A percentile compares a stretch with the other conserved stretches of the same genome.
These are phyloP conservation scores for Pelodiscus sinensis DNA, from an alignment of 2,113 vertebrate genomes.

Conservation along the genomic window DNA sequence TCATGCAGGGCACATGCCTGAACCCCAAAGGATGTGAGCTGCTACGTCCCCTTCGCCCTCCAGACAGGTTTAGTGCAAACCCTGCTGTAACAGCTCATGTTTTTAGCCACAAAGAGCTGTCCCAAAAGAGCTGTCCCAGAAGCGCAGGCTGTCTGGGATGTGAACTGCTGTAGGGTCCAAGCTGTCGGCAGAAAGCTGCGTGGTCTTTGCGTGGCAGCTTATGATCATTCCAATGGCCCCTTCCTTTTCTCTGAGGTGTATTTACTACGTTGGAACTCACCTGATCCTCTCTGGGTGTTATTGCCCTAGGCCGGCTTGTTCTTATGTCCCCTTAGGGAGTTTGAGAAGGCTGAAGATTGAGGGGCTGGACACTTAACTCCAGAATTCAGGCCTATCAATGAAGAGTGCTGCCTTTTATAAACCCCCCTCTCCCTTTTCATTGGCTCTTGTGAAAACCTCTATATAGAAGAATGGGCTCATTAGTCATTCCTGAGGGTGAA, in stretches of 20 bases:
- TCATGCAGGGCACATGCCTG: not conserved
- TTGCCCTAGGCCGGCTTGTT: not conserved
- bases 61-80: not conserved
- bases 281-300: not conserved
- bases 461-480: not conserved
- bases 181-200: not conserved
- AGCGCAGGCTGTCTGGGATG: not conserved
- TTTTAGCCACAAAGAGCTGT: not conserved
- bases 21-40: not conserved
- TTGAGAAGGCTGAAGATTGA: not conserved
- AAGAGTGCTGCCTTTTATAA: not conserved
- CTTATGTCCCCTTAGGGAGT: not conserved
- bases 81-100: not conserved
- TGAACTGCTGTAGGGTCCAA: rapidly evolving
- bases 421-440: not conserved
- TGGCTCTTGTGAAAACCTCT: not conserved
- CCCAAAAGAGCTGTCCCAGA: not conserved
- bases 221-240: not conserved
- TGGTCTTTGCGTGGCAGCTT: not conserved
- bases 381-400: not conserved
- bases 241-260: not conserved
- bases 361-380: not conserved
- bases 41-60: not conserved
- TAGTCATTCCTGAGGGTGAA: not conserved
- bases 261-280: not conserved